Base-by-base conservation (phyloP, 2,888 invertebrate genomes). In the Glaucopsyche alexis region DNA sequence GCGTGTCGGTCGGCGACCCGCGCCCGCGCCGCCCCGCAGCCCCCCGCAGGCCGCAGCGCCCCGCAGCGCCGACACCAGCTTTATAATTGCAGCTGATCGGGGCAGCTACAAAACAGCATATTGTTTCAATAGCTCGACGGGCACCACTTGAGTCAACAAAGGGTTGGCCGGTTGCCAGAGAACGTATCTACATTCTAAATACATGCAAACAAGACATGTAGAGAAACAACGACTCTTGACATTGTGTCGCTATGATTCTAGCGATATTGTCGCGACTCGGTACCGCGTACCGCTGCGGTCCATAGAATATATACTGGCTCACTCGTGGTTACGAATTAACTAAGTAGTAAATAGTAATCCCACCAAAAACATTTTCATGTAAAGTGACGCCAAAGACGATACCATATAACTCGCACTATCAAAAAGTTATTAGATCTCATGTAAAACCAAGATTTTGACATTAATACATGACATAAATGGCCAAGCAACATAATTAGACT, bases 1-100 rank as follows among this genome's bases (percentile, higher is more conserved):
- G 11, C 42, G 13, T 42, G 67, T 42, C 45, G 67, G 67, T 16
- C 69, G 69, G 47, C 69, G 69, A 47, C 69, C 69, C 69, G 47
- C 47, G 47, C 49, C 47, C 47, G 47, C 67, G 65, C 65, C n/a
- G 55, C 55, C 40, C 29, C 38, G 19, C 64, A 64, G 40, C 40
- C 2, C 65, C 65, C 29, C 29, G 29, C 29, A 29, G 29, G 66
- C 66, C 16, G 65, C 42, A n/a, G 38, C 65, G 40, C 38, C 64
- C 65, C 29, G 38, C 42, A n/a, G 66, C n/a, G 42, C 42, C 8
- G 40, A 40, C n/a, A 66, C 66, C 42, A 6, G 29, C 60, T 60
- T 60, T 60, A 60, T 38, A 60, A 60, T 60, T 60, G 60, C 29
- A 60, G 60, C 38, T 7, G 60, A 60, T 38, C 29, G 60, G 60